phyloP scores from a whole-genome alignment of 2,888 invertebrate species.

The Bedellia somnulentella region DNA sequence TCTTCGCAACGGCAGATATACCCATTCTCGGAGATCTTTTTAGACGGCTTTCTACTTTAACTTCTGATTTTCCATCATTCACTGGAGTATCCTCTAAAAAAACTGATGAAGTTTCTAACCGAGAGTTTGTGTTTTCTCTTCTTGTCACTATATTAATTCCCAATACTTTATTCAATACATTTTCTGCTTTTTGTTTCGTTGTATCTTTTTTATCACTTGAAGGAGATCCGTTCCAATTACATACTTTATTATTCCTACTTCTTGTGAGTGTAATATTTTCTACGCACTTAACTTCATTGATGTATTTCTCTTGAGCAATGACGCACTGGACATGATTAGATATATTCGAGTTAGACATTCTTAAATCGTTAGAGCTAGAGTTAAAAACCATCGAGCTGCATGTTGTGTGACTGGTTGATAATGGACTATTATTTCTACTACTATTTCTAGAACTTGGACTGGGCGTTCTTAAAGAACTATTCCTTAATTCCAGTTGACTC shows the following conservation, averaged over 20 bases:
- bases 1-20: slow-evolving; percentile 46
- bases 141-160: slow-evolving; percentile 50
- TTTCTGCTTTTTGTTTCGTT: slow-evolving; percentile 50
- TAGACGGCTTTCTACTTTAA: slow-evolving; percentile 41
- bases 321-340: slow-evolving; percentile 53
- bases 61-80: slow-evolving; percentile 36
- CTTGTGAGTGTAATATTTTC: slow-evolving; percentile 50
- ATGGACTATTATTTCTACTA: slow-evolving; percentile 48
- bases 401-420: slow-evolving; percentile 54
- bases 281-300: slow-evolving; percentile 52
- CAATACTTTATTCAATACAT: slow-evolving; percentile 48
- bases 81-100: slow-evolving; percentile 46
- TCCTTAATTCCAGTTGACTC: slow-evolving; percentile 42
- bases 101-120: slow-evolving; percentile 44
- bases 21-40: slow-evolving; percentile 49
- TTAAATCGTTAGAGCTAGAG: slow-evolving; percentile 50
- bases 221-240: not conserved
- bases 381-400: slow-evolving; percentile 59
- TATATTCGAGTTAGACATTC: slow-evolving; percentile 51
- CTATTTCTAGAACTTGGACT: slow-evolving; percentile 52
- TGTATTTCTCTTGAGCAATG: slow-evolving; percentile 54
- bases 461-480: slow-evolving; percentile 39
- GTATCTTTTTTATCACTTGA: slow-evolving; percentile 33
- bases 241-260: too few relatives aligned
- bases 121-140: slow-evolving; percentile 41